These are phyloP conservation scores for Amblyornis subalaris DNA, from an alignment of 2,113 vertebrate species.

Conservation along the genomic window DNA sequence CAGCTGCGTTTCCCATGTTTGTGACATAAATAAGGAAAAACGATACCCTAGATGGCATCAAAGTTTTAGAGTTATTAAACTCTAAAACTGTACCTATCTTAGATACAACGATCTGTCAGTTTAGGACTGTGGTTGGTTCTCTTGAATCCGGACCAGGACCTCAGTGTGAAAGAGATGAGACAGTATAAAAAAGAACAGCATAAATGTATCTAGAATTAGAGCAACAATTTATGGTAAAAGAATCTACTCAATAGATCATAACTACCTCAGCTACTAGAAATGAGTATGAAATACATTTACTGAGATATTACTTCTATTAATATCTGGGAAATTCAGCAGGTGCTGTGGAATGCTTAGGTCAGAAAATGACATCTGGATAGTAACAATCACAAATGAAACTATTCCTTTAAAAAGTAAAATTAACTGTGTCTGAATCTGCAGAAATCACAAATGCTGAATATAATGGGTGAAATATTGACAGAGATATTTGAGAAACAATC, in stretches of 20 bases:
- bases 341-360: not conserved
- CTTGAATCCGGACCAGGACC: not conserved
- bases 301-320: not conserved
- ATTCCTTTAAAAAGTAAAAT: not conserved
- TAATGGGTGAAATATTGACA: not conserved
- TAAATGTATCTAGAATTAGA: not conserved
- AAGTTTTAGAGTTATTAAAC: not conserved
- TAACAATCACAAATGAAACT: not conserved
- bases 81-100: not conserved
- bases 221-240: not conserved
- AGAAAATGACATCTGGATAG: not conserved
- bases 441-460: not conserved
- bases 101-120: not conserved
- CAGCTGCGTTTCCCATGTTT: not conserved
- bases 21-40: not conserved
- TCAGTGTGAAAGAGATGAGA: rapidly evolving
- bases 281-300: not conserved
- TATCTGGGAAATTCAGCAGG: not conserved
- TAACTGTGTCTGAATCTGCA: not conserved
- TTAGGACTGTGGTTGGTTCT: not conserved
- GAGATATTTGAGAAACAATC: not conserved
- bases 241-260: not conserved
- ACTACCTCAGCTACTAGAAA: not conserved
- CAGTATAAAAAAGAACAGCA: not conserved
- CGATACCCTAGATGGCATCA: not conserved